Evolutionary conservation across 2,888 invertebrate genomes (phyloP), one percentile per base, ranked within the genome.

Genomic region (Pollenia griseotomentosa): DNA sequence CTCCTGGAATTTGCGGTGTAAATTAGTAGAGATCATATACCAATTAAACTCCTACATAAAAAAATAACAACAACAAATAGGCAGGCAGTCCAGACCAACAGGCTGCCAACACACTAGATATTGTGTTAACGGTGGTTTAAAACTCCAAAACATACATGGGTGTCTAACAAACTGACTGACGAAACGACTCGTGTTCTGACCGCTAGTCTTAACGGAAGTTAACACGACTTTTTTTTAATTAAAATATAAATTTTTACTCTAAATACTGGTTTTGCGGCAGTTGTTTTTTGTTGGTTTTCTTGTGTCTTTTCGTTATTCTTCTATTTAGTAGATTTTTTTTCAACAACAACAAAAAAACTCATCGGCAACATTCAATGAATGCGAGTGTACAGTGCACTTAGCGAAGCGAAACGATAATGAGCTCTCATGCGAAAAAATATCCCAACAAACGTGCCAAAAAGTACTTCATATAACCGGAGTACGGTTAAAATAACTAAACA

Each of bases 331-430:
- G 10, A 61, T 65, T 71, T 57, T 48, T 71, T 57, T 74, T 75
- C 19, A 51, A 75, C 42, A 57, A 55, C 33, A 70, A 74, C 51
- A 74, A 79, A 74, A 33, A 65, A 79, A 73, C 57, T 61, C 33
- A 63, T 83, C 85, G 85, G 88, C 88, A 85, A 71, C 85, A 74
- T 84, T 84, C 79, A 85, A 86, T 73, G 66, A 68, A 74, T 84
- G 84, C 84, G 84, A 74, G 79, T 80, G 90, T 88, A 90, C 89
- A 89, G 89, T 89, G 90, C 90, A 90, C 90, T 90, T 90, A 92
- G 91, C 92, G 90, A 92, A 92, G 91, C 92, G 92, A 92, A 92
- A 92, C 92, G 91, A 88, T 91, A 92, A 92, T 92, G 92, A 92
- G 91, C 92, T 91, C 92, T 92, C 92, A 92, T 90, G 92, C 92